A percentile compares a stretch with the other conserved stretches of the same genome.
Evolutionary conservation across 2,888 invertebrate genomes (phyloP).

Genomic region (Opisthograptis luteolata): DNA sequence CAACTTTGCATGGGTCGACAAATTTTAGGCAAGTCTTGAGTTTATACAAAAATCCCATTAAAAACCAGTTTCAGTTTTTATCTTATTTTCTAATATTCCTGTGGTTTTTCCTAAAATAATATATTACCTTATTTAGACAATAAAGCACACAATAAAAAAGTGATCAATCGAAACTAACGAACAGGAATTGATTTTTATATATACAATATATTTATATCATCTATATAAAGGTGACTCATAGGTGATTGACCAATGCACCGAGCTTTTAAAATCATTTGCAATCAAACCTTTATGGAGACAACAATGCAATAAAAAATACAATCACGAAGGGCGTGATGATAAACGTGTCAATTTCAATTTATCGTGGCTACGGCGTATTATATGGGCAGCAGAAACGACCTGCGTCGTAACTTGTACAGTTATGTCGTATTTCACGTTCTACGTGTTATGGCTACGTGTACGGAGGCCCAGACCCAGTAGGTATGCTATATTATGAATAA

Average conservation of each 20-base stretch:
- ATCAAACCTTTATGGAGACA: slow-evolving; percentile 46
- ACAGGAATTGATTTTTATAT: no score
- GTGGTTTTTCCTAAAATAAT: no score
- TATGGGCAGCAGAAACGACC: slow-evolving; percentile 62
- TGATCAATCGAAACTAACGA: no score
- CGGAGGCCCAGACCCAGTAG: slow-evolving; percentile 43
- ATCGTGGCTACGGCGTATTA: slow-evolving; percentile 65
- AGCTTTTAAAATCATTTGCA: slow-evolving; percentile 25
- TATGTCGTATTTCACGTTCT: slow-evolving; percentile 71
- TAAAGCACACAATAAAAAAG: no score
- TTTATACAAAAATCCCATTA: no score
- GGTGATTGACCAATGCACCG: neutral
- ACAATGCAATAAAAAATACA: slow-evolving; percentile 61
- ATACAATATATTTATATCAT: no score
- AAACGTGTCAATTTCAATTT: slow-evolving; percentile 73
- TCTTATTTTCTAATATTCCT: no score
- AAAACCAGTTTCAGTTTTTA: no score
- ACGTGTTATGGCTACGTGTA: slow-evolving; percentile 68
- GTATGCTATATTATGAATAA: slow-evolving; percentile 35
- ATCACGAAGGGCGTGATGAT: slow-evolving; percentile 65
- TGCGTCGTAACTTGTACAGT: slow-evolving; percentile 66
- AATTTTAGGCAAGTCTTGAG: no score
- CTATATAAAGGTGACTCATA: no score
- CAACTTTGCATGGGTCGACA: no score
- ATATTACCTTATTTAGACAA: no score